Percentiles rank a stretch among this genome's conserved stretches.
phyloP scores from a whole-genome alignment of 2,113 vertebrate species.

The Rissa tridactyla region DNA sequence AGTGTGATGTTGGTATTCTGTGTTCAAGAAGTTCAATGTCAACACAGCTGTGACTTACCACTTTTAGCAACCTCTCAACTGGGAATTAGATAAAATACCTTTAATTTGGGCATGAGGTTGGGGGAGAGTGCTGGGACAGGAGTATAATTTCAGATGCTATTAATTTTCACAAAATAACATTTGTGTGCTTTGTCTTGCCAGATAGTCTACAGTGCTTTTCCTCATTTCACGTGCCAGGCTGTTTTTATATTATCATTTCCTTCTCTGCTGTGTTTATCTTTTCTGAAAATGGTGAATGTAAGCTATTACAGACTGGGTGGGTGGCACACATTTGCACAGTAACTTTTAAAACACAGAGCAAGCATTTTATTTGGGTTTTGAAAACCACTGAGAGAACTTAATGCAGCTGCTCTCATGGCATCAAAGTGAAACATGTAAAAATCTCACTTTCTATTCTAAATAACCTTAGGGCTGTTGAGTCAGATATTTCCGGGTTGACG shows the following conservation, averaged over 20 bases:
- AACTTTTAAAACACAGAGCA: conserved; percentile 67
- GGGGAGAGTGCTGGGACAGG: not conserved
- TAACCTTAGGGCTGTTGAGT: conserved; percentile 71
- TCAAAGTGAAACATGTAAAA: conserved; percentile 71
- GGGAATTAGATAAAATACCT: conserved; percentile 70
- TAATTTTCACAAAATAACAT: conserved; percentile 66
- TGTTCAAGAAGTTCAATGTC: conserved; percentile 55
- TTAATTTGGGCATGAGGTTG: conserved; percentile 24
- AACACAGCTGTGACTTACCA: conserved; percentile 70
- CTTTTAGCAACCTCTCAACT: conserved; percentile 57
- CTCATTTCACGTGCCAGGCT: conserved; percentile 51
- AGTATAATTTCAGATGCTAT: conserved; percentile 58
- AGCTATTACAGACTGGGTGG: conserved; percentile 67
- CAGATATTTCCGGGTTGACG: conserved; percentile 71
- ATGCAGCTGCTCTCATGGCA: conserved; percentile 62
- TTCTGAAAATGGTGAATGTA: conserved; percentile 66
- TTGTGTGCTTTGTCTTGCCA: conserved; percentile 55
- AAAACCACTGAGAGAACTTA: conserved; percentile 63
- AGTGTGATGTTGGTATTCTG: conserved; percentile 11
- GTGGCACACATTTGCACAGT: conserved; percentile 69
- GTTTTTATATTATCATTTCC: conserved; percentile 69
- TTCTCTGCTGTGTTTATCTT: conserved; percentile 70
- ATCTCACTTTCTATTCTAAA: conserved; percentile 67
- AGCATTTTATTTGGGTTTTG: conserved; percentile 72
- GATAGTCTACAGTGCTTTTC: conserved; percentile 49